Conservation (phyloP, 1,140 invertebrate species). For the Caenorhabditis inopinata region DNA sequence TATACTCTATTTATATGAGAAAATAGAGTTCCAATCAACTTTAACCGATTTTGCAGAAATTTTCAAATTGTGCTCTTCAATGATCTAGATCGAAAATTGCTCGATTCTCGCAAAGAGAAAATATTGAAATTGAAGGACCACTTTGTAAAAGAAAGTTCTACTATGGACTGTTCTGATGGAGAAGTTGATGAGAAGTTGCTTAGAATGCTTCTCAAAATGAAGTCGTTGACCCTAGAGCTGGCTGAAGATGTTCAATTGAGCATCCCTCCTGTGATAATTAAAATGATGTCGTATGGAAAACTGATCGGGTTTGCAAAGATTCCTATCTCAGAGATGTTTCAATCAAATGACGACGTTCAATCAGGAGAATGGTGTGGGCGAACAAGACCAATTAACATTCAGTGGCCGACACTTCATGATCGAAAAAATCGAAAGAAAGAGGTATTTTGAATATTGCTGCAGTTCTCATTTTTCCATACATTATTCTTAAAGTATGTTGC, state of each 20-base stretch:
- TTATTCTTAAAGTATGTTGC: neutral
- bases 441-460: neutral
- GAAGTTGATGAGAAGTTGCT: slow-evolving; percentile 28
- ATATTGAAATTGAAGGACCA: neutral
- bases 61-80: neutral
- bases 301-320: slow-evolving; percentile 54
- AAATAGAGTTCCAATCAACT: neutral
- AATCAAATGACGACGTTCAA: slow-evolving; percentile 20
- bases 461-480: neutral
- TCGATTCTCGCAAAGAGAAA: neutral
- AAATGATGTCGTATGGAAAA: slow-evolving; percentile 52
- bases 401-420: slow-evolving; percentile 44
- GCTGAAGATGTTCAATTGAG: slow-evolving; percentile 38
- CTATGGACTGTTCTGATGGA: slow-evolving; percentile 13
- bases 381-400: slow-evolving; percentile 43
- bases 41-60: neutral
- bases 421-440: slow-evolving; percentile 28
- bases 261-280: slow-evolving; percentile 52
- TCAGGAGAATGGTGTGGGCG: slow-evolving; percentile 37
- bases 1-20: too few relatives aligned
- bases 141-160: neutral
- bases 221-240: neutral
- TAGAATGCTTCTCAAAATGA: neutral
- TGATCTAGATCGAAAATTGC: neutral
- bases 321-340: slow-evolving; percentile 12